A percentile compares a stretch with the other conserved stretches of the same genome.
phyloP scores from a whole-genome alignment of 2,797 vertebrate species.

The Trachurus trachurus region DNA sequence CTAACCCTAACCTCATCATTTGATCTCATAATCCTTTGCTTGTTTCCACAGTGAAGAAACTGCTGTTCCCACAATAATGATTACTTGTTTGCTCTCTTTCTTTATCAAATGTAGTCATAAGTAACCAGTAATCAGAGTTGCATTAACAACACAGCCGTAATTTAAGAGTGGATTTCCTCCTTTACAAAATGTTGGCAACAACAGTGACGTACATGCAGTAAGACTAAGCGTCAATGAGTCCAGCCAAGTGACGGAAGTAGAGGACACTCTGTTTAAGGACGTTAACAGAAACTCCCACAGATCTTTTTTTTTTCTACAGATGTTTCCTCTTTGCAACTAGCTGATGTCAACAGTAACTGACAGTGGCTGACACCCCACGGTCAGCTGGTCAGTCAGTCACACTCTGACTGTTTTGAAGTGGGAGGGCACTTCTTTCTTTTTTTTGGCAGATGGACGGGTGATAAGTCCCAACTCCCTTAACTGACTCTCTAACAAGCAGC shows the following conservation, averaged over 20 bases:
- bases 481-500: neutral
- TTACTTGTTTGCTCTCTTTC: neutral
- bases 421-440: conserved; percentile 1
- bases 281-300: conserved; percentile 32
- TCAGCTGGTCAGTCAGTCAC: conserved; percentile 6
- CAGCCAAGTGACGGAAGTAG: conserved; percentile 53
- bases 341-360: conserved; percentile 50
- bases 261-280: conserved; percentile 12
- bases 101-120: neutral
- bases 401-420: neutral
- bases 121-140: conserved; percentile 2
- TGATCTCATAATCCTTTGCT: neutral
- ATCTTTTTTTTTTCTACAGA: conserved; percentile 43
- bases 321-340: conserved; percentile 70
- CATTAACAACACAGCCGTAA: conserved; percentile 10
- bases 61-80: neutral
- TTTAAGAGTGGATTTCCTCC: conserved; percentile 43
- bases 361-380: neutral
- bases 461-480: conserved; percentile 17
- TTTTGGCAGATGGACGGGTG: neutral
- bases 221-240: conserved; percentile 9
- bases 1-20: neutral
- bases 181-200: conserved; percentile 19
- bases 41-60: neutral
- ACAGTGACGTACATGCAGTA: neutral